A percentile compares a stretch with the other conserved stretches of the same genome.
phyloP scores from a whole-genome alignment of 2,797 vertebrate genomes.

The Sorex maritimensis region DNA sequence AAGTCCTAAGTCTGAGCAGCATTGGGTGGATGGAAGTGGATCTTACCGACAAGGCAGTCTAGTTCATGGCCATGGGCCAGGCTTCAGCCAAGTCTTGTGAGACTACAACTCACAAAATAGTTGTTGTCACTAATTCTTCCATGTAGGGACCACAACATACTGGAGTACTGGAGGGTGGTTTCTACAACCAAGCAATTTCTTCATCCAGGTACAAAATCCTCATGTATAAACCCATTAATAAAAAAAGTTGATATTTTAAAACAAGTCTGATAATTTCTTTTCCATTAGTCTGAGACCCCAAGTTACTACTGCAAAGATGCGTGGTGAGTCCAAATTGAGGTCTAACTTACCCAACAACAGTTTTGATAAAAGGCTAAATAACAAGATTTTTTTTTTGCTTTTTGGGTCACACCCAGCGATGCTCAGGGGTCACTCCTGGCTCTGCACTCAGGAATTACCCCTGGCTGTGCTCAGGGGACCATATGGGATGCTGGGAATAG shows the following conservation, averaged over 20 bases:
- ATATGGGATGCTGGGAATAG: too few species aligned
- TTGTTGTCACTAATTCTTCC: slow-evolving; percentile 20
- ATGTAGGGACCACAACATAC: neutral
- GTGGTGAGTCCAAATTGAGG: neutral
- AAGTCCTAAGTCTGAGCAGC: slow-evolving; percentile 59
- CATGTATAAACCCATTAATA: slow-evolving; percentile 4
- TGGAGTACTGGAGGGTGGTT: neutral
- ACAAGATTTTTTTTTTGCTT: slow-evolving; percentile 5
- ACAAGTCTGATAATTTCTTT: slow-evolving; percentile 2
- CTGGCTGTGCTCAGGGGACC: too few species aligned
- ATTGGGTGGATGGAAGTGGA: neutral
- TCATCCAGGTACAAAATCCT: neutral
- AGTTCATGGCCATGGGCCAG: slow-evolving; percentile 49
- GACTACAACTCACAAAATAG: slow-evolving; percentile 31
- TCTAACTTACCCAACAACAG: neutral
- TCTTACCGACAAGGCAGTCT: neutral
- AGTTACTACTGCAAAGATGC: slow-evolving; percentile 21
- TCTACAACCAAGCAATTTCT: slow-evolving; percentile 1
- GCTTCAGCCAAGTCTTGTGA: neutral
- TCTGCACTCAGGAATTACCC: too few species aligned
- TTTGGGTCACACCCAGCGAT: too few species aligned
- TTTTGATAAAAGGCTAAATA: neutral
- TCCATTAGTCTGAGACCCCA: neutral
- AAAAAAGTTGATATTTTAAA: slow-evolving; percentile 28
- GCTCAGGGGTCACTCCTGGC: too few species aligned